phyloP scores from a whole-genome alignment of 2,888 invertebrate species.

The Pyrocoelia pectoralis region DNA sequence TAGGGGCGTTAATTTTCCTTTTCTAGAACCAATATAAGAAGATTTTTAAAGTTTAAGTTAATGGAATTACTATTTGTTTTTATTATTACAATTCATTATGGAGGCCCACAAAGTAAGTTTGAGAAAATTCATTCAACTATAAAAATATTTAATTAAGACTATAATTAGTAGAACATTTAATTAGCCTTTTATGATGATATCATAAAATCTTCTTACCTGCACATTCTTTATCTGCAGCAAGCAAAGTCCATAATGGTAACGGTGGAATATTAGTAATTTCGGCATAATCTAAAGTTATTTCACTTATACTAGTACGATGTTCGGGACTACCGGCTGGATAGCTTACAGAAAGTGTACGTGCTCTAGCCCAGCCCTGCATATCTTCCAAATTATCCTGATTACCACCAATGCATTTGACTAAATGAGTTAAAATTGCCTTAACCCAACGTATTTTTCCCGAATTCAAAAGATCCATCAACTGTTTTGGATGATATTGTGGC shows the following conservation, averaged over 20 bases:
- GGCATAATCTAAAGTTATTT: conserved; percentile 89
- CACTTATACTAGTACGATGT: conserved; percentile 82
- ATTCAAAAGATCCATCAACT: conserved; percentile 96
- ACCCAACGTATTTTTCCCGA: conserved; percentile 98
- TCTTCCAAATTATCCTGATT: conserved; percentile 62
- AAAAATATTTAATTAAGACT: no score
- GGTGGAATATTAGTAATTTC: conserved; percentile 99
- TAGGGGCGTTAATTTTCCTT: no score
- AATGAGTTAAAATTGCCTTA: conserved; percentile 96
- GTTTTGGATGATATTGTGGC: conserved; percentile 99
- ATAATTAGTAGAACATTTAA: no score
- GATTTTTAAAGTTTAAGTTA: no score
- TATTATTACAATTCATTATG: no score
- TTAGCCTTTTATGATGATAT: no score
- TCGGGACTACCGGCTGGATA: conserved; percentile 86
- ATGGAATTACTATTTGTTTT: no score
- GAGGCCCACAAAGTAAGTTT: no score
- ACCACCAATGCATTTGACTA: conserved; percentile 79
- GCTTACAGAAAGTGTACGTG: conserved; percentile 88
- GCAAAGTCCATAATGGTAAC: conserved; percentile 92
- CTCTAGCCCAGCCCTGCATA: conserved; percentile 82
- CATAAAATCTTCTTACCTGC: conserved; percentile 56
- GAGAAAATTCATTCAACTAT: no score
- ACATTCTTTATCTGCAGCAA: conserved; percentile 93
- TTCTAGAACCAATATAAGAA: no score